Percentiles rank a stretch among this genome's conserved stretches.
Evolutionary conservation across 2,797 vertebrate genomes (phyloP).

Genomic region (Pelodytes ibericus): DNA sequence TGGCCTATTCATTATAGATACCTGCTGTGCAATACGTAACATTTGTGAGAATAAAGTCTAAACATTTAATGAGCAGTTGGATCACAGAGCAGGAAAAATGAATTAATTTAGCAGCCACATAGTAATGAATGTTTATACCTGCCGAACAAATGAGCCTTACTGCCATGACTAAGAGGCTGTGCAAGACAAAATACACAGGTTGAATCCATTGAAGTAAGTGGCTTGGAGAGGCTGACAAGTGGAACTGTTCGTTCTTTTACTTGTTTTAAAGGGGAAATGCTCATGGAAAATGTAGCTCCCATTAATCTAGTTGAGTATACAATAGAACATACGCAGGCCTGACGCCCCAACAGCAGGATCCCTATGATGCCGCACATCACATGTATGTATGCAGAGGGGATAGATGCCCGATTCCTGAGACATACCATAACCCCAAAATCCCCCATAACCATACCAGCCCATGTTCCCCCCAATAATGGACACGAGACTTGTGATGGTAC

Average conservation of each 20-base stretch:
- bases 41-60: slow-evolving; percentile 20
- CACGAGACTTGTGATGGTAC: too few relatives aligned
- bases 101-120: slow-evolving; percentile 11
- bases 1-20: slow-evolving; percentile 16
- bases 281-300: neutral
- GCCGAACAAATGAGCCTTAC: slow-evolving; percentile 9
- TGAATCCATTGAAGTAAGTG: neutral
- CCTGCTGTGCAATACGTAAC: slow-evolving; percentile 19
- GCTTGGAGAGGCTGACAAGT: neutral
- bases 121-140: slow-evolving; percentile 26
- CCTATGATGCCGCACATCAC: too few relatives aligned
- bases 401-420: too few relatives aligned
- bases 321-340: too few relatives aligned
- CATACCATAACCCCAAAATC: too few relatives aligned
- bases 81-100: slow-evolving; percentile 13
- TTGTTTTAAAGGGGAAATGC: neutral
- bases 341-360: too few relatives aligned
- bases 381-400: too few relatives aligned
- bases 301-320: too few relatives aligned
- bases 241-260: neutral
- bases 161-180: neutral
- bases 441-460: too few relatives aligned
- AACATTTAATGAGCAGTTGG: slow-evolving; percentile 29
- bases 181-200: neutral
- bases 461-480: too few relatives aligned